A percentile compares a stretch with the other conserved stretches of the same genome.
phyloP scores from a whole-genome alignment of 1,140 invertebrate species.

The Cardiocondyla obscurior region DNA sequence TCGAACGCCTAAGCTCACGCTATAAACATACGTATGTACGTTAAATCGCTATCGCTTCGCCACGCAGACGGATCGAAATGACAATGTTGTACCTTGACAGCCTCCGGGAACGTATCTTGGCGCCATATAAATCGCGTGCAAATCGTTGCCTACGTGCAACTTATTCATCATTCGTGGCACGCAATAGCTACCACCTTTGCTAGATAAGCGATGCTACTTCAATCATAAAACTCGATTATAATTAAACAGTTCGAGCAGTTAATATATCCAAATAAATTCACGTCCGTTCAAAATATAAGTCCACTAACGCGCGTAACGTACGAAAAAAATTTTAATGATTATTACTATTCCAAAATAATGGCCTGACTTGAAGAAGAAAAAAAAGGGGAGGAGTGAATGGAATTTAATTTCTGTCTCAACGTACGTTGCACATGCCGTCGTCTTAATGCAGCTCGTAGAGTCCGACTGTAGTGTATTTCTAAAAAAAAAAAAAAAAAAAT shows the following conservation, averaged over 20 bases:
- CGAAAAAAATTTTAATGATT: conserved; percentile 13
- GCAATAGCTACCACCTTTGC: conserved; percentile 25
- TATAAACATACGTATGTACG: conserved; percentile 3
- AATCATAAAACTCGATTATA: conserved; percentile 21
- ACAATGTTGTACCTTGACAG: conserved; percentile 37
- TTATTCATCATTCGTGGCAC: conserved; percentile 37
- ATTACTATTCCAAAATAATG: neutral
- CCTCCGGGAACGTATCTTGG: neutral
- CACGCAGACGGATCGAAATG: conserved; percentile 35
- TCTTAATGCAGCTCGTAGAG: conserved; percentile 11
- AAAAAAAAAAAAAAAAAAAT: no score
- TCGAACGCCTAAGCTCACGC: neutral
- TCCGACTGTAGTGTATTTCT: neutral
- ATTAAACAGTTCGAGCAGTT: neutral
- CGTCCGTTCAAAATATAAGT: neutral
- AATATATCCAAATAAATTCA: conserved; percentile 20
- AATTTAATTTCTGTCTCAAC: conserved; percentile 38
- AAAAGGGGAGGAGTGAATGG: neutral
- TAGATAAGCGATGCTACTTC: neutral
- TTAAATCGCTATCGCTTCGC: neutral
- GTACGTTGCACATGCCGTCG: neutral
- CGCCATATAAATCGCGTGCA: conserved; percentile 31
- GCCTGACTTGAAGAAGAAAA: neutral
- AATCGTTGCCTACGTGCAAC: conserved; percentile 25
- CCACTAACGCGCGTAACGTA: neutral